Evolutionary conservation across 2,888 invertebrate genomes (phyloP).

Genomic region (Phoronis australis): DNA sequence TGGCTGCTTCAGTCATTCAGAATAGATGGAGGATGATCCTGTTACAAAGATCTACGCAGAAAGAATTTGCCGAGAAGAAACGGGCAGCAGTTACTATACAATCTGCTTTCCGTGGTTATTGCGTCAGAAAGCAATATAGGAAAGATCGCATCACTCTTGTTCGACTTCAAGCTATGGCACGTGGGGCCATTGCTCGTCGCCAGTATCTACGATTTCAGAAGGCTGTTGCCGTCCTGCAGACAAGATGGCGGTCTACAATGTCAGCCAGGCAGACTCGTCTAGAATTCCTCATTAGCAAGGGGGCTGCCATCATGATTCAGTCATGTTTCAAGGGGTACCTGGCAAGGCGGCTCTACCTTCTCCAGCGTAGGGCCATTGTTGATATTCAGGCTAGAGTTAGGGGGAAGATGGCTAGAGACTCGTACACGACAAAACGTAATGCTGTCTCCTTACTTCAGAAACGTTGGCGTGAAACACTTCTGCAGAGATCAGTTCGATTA

Average conservation of each 20-base stretch:
- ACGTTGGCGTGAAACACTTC: background rate
- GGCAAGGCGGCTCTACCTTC: background rate
- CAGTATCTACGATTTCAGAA: background rate
- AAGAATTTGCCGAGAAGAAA: too few species aligned
- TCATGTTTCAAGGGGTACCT: constrained; percentile 8
- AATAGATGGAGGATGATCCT: constrained; percentile 8
- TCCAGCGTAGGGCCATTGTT: background rate
- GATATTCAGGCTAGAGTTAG: constrained; percentile 1
- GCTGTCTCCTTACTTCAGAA: constrained; percentile 1
- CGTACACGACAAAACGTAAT: constrained; percentile 6
- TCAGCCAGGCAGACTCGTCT: background rate
- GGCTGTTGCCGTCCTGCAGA: background rate
- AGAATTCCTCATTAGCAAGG: too few species aligned
- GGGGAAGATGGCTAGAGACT: constrained; percentile 11
- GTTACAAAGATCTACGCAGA: background rate
- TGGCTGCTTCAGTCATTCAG: constrained; percentile 19
- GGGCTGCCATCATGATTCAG: constrained; percentile 13
- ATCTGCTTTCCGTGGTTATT: constrained; percentile 16
- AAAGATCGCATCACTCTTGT: background rate
- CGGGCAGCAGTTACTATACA: constrained; percentile 28
- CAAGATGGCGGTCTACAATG: background rate
- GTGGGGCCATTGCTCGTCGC: background rate
- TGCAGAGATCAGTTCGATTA: background rate
- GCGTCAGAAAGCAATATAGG: constrained; percentile 2
- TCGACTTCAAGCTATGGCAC: background rate